Evolutionary conservation across 2,888 invertebrate genomes (phyloP).

Genomic region (Yponomeuta sedellus): DNA sequence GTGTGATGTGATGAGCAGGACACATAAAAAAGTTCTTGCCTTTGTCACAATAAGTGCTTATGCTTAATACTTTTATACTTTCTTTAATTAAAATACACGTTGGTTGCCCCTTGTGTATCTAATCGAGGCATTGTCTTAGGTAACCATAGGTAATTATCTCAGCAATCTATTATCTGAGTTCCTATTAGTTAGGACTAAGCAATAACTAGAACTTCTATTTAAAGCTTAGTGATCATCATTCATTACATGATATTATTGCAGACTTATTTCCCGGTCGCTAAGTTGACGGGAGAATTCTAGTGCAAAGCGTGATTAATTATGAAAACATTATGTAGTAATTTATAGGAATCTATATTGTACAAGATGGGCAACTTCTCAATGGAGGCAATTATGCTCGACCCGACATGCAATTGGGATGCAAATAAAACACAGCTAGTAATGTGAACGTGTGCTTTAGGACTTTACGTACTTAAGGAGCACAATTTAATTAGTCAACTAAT

Average conservation of each 20-base stretch:
- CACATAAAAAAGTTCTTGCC: too few relatives aligned
- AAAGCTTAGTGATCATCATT: background rate
- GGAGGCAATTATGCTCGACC: too few relatives aligned
- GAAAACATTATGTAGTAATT: background rate
- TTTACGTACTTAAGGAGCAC: too few relatives aligned
- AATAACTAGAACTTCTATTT: conserved; percentile 1
- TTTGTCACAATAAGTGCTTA: too few relatives aligned
- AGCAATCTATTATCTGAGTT: background rate
- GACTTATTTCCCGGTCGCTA: background rate
- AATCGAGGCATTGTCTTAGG: background rate
- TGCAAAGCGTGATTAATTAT: background rate
- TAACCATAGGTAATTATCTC: background rate
- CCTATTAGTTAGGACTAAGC: background rate
- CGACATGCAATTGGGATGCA: too few relatives aligned
- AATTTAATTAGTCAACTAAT: too few relatives aligned
- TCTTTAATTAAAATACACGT: background rate
- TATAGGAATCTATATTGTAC: background rate
- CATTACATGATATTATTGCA: background rate
- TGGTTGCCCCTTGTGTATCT: background rate
- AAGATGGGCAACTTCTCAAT: too few relatives aligned
- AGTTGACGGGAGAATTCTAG: background rate
- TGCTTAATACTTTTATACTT: background rate
- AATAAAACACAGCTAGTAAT: too few relatives aligned
- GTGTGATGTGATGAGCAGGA: too few relatives aligned
- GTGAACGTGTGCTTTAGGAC: too few relatives aligned